Evolutionary conservation across 2,797 vertebrate genomes (phyloP).

Genomic region (Heterohyrax brucei): DNA sequence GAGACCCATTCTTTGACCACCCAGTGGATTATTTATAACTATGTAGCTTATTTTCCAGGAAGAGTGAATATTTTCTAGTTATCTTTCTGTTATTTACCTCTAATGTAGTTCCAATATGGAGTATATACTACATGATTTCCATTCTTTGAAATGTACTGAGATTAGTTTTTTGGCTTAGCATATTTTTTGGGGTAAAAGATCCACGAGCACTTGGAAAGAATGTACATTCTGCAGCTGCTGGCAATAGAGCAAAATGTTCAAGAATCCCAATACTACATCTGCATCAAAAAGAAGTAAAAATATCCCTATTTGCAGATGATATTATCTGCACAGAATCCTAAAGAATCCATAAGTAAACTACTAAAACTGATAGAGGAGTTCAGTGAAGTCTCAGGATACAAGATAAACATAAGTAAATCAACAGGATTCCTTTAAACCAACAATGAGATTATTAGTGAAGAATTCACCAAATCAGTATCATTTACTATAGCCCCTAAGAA

Average conservation of each 20-base stretch:
- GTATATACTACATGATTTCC: background rate
- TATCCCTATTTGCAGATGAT: no score
- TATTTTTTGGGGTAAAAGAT: background rate
- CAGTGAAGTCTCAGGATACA: no score
- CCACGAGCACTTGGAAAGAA: background rate
- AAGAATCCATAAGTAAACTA: no score
- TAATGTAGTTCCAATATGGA: slow-evolving; percentile 20
- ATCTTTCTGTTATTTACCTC: background rate
- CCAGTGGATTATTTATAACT: background rate
- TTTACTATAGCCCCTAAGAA: no score
- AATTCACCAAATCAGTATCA: no score
- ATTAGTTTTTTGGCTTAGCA: background rate
- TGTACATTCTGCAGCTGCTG: background rate
- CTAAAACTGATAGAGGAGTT: no score
- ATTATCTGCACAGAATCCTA: no score
- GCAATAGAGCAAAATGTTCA: background rate
- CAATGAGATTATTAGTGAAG: no score
- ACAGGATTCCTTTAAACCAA: no score
- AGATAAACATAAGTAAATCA: no score
- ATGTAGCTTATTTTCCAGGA: background rate
- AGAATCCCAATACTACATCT: no score
- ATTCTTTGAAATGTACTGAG: background rate
- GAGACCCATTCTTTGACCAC: background rate
- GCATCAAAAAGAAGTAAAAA: no score
- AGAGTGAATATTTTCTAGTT: background rate